Percentiles rank a stretch among this genome's conserved stretches.
Evolutionary conservation across 2,113 vertebrate genomes (phyloP).

Genomic region (Stegastes partitus): DNA sequence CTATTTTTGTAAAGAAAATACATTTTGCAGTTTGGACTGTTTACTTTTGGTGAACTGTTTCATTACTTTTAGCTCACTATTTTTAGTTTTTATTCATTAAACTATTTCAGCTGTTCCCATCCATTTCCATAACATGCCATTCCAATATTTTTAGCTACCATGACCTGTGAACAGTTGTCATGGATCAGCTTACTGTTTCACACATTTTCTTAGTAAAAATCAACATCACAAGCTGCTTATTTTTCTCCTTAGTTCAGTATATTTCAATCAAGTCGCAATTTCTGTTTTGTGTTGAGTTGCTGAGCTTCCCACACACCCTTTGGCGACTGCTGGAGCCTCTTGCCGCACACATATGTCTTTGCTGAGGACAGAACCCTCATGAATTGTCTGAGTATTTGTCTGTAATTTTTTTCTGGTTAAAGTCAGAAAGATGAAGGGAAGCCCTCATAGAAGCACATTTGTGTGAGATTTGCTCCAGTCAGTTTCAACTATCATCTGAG

Average conservation of each 20-base stretch:
- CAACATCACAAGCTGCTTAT: no score
- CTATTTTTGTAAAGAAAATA: neutral
- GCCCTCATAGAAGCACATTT: constrained; percentile 4
- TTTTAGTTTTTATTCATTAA: neutral
- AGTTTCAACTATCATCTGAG: neutral
- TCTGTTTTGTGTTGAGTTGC: neutral
- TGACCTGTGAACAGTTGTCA: no score
- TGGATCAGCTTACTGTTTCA: no score
- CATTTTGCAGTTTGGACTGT: neutral
- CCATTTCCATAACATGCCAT: no score
- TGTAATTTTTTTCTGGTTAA: constrained; percentile 14
- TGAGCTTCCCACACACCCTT: neutral
- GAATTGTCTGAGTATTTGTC: neutral
- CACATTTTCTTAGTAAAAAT: no score
- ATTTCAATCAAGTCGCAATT: neutral
- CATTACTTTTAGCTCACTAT: neutral
- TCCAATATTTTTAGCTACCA: no score
- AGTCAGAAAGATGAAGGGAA: constrained; percentile 19
- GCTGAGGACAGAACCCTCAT: neutral
- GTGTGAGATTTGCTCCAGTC: neutral
- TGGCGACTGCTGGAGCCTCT: no score
- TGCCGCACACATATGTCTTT: neutral
- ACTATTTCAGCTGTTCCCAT: neutral
- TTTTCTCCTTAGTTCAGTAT: no score
- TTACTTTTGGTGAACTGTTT: neutral